Percentiles rank a stretch among this genome's conserved stretches.
Conservation (phyloP, 2,797 vertebrate species). For the Platalea minor region DNA sequence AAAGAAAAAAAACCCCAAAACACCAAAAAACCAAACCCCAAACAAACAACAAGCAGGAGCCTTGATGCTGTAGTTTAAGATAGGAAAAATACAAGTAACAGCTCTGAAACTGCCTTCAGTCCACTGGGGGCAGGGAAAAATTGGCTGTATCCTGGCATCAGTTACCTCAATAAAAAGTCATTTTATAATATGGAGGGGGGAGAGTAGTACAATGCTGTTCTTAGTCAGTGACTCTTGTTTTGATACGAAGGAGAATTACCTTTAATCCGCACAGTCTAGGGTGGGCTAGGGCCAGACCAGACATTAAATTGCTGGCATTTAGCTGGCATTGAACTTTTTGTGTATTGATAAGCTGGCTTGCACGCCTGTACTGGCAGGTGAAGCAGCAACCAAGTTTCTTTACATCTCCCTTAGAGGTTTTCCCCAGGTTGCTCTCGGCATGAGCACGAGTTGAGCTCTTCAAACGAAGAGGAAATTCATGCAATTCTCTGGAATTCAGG, state of each 20-base stretch:
- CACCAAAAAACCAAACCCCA: neutral
- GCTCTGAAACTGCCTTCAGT: neutral
- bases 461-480: neutral
- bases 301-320: neutral
- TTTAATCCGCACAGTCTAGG: neutral
- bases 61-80: neutral
- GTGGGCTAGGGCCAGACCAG: neutral
- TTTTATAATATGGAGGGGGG: neutral
- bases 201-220: neutral
- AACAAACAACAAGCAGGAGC: neutral
- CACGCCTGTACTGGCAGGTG: neutral
- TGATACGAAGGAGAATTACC: neutral
- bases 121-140: neutral
- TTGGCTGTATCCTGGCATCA: neutral
- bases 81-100: neutral
- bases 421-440: accelerated
- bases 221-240: neutral
- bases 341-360: neutral
- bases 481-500: neutral
- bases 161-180: neutral
- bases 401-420: neutral
- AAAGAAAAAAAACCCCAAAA: neutral
- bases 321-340: neutral
- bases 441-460: neutral
- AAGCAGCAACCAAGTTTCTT: neutral